These are phyloP conservation scores for Merops nubicus DNA, from an alignment of 2,113 vertebrate genomes.

Conservation along the genomic window DNA sequence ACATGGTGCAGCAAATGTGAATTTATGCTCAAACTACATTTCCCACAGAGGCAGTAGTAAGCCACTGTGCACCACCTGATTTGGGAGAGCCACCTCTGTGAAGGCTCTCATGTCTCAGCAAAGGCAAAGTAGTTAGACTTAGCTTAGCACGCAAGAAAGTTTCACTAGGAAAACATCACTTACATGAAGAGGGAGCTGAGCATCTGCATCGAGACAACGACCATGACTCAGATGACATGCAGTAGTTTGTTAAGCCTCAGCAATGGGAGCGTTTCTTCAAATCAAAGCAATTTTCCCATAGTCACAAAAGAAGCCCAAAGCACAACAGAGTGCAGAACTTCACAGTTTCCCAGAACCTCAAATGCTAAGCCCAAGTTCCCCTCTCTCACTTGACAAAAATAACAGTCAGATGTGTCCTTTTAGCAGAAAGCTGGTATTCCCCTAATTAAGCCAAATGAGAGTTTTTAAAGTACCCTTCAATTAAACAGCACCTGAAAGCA, in stretches of 20 bases:
- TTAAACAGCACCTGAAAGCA: not conserved
- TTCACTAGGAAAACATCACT: not conserved
- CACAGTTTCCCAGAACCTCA: not conserved
- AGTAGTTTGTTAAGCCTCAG: not conserved
- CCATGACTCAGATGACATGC: not conserved
- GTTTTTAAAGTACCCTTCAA: not conserved
- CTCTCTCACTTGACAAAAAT: not conserved
- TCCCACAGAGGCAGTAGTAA: not conserved
- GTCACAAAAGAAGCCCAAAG: not conserved
- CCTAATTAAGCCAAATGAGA: not conserved
- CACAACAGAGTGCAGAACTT: not conserved
- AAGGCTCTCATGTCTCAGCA: not conserved
- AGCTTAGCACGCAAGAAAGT: not conserved
- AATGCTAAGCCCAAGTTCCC: not conserved
- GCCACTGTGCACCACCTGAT: rapidly evolving
- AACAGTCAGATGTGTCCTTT: not conserved
- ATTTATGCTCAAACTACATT: not conserved
- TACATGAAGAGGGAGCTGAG: not conserved
- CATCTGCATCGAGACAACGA: not conserved
- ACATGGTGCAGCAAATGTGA: not conserved
- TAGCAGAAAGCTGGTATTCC: not conserved
- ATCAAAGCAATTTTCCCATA: not conserved
- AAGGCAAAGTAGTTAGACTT: not conserved
- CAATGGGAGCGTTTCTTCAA: not conserved
- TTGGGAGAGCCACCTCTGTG: not conserved